These are phyloP conservation scores for Epistrophella euchroma DNA, from an alignment of 2,888 invertebrate genomes.

Conservation along the genomic window DNA sequence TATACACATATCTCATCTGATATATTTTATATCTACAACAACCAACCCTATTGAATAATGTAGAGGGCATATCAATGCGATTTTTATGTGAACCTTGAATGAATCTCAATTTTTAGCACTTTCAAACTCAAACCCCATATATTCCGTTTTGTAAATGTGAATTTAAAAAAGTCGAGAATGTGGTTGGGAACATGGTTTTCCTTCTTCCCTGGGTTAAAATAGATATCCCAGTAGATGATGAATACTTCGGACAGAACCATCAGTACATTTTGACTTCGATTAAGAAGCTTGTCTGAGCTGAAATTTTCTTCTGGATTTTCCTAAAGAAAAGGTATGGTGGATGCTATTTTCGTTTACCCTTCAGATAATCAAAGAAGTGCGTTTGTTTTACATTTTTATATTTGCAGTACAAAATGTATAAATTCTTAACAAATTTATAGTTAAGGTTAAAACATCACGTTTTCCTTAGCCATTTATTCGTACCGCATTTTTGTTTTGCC, in stretches of 20 bases:
- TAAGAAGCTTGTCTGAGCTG: slow-evolving; percentile 44
- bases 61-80: slow-evolving; percentile 77
- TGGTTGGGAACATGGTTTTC: slow-evolving; percentile 27
- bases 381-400: slow-evolving; percentile 45
- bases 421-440: slow-evolving; percentile 69
- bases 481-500: slow-evolving; percentile 24
- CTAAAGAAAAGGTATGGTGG: neutral
- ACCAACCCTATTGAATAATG: slow-evolving; percentile 78
- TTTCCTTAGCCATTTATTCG: slow-evolving; percentile 67
- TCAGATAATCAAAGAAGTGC: slow-evolving; percentile 65
- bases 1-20: slow-evolving; percentile 36
- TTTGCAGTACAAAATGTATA: slow-evolving; percentile 20
- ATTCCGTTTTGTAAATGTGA: slow-evolving; percentile 31
- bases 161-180: slow-evolving; percentile 53
- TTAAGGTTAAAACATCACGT: slow-evolving; percentile 69
- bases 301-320: slow-evolving; percentile 3
- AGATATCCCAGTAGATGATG: slow-evolving; percentile 33
- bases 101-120: slow-evolving; percentile 76
- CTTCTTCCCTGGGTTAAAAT: neutral
- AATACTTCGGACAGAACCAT: slow-evolving; percentile 39
- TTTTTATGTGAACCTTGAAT: slow-evolving; percentile 77
- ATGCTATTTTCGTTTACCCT: slow-evolving; percentile 7
- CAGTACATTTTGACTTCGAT: slow-evolving; percentile 52
- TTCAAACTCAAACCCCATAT: slow-evolving; percentile 25
- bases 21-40: slow-evolving; percentile 15